Base-by-base conservation (phyloP, 1,140 invertebrate species). In the Nylanderia fulva region DNA sequence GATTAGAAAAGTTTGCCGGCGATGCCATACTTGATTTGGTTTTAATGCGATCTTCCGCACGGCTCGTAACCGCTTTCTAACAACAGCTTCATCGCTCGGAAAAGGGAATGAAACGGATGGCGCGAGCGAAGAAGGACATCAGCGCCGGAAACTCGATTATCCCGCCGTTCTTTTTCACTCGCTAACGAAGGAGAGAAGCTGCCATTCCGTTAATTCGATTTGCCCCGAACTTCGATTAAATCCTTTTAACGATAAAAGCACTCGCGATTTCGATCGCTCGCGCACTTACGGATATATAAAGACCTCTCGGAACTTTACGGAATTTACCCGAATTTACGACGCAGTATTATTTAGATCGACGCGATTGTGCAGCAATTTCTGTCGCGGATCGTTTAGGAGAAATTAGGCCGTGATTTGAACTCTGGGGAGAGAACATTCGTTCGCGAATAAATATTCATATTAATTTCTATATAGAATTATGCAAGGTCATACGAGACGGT, bases 1-100 rank as follows among this genome's bases (percentile, higher is more conserved):
- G 77, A 80, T 80, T 80, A 80, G 77, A 66, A 80, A 80, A 80
- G 39, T 61, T n/a, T 39, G 39, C 18, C 48, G 45, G 2, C 39
- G 74, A 15, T 33, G 82, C 60, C 56, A 27, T 84, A 85, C 88
- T 85, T 85, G 82, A 88, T 88, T 88, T 69, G 82, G 54, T 42
- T 85, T 75, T 88, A 88, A 88, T 85, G 52, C 83, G 68, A 88
- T 87, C 85, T 80, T 74, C 60, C 54, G 69, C n/a, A 74, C 69
- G 76, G 85, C 58, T 39, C 63, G 80, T 88, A 87, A 76, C 66
- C 29, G 72, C 27, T 84, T n/a, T 4, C 54, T 75, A 85, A 54
- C 76, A 83, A 39, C 33, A 29, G 9, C 66, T 7, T 8, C 15
- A 66, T 18, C 15, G 33, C 9, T 58, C 33, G 33, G 29, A 42